Conservation (phyloP, 2,113 vertebrate species). For the Pandion haliaetus region DNA sequence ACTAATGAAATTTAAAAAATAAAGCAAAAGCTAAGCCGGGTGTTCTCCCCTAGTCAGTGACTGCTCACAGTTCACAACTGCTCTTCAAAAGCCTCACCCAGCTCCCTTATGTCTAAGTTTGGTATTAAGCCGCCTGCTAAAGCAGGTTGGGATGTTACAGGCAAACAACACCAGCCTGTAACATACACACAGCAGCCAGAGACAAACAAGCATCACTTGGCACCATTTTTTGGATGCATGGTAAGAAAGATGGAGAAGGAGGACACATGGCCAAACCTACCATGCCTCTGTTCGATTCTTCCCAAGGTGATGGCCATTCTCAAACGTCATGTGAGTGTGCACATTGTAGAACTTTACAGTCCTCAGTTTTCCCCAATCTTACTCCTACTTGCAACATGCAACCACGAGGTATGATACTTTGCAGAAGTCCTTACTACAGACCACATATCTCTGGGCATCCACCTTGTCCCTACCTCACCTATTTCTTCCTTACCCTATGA, state of each 20-base stretch:
- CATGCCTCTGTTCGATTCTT: neutral
- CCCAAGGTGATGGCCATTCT: neutral
- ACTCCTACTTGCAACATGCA: neutral
- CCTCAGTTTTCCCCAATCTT: neutral
- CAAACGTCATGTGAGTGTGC: neutral
- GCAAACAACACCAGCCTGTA: neutral
- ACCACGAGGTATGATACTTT: neutral
- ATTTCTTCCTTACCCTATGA: neutral
- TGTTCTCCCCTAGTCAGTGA: neutral
- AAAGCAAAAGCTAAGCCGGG: neutral
- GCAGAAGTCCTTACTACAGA: neutral
- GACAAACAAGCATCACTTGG: neutral
- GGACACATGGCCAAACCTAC: neutral
- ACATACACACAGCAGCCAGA: neutral
- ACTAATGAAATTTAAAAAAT: neutral
- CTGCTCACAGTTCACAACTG: neutral
- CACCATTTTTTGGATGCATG: neutral
- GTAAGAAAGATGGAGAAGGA: neutral
- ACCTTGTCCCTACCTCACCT: neutral
- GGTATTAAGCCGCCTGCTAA: neutral
- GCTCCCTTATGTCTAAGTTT: conserved; percentile 9
- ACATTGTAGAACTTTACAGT: neutral
- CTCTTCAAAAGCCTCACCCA: conserved; percentile 39
- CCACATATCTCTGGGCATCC: fast-evolving
- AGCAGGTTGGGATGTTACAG: neutral